Base-by-base conservation (phyloP, 2,797 vertebrate genomes). In the Rhabdomys pumilio region DNA sequence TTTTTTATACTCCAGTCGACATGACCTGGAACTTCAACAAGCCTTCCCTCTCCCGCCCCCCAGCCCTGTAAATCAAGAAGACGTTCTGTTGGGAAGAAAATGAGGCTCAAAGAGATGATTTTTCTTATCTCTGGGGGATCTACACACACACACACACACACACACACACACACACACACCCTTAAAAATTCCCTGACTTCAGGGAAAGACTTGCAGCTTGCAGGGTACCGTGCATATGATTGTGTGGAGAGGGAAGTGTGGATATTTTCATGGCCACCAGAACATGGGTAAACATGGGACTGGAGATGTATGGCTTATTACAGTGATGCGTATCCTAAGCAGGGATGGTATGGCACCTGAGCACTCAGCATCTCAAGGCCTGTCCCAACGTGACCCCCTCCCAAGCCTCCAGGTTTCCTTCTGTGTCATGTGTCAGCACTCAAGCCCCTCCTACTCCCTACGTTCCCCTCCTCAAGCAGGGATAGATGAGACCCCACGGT, bases 21-120 rank as follows among this genome's bases (percentile, higher is more conserved):
- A 24, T 94, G 94, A 92, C 88, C 5, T 0, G 63, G 69, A 86
- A 72, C 75, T 61, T 80, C 81, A 94, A 77, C 50, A 13, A 41
- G 41, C 0, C 55, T 73, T 24, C n/a, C 92, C 72, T 77, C 59
- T 44, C 6, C 73, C 72, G 38, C n/a, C 79, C 79, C 31, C 41
- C 0, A 3, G 63, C 72, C 80, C 80, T 65, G 20, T 90, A 82
- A 93, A 92, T 96, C 83, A 53, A 38, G 91, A 94, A n/a, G 92
- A 41, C 1, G 0, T 85, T 88, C 93, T 69, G 61, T 72, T 83
- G 17, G 61, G 59, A 50, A 77, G 76, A 85, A 93, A 90, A 61
- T 8, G 47, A 83, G 55, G 10, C 67, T 83, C 3, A 5, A 0
- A 22, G 94, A 93, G 69, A 76, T 1, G 1, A 34, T 26, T 57